These are phyloP conservation scores for Malthinus seriepunctatus DNA, from an alignment of 2,888 invertebrate genomes.

Conservation along the genomic window DNA sequence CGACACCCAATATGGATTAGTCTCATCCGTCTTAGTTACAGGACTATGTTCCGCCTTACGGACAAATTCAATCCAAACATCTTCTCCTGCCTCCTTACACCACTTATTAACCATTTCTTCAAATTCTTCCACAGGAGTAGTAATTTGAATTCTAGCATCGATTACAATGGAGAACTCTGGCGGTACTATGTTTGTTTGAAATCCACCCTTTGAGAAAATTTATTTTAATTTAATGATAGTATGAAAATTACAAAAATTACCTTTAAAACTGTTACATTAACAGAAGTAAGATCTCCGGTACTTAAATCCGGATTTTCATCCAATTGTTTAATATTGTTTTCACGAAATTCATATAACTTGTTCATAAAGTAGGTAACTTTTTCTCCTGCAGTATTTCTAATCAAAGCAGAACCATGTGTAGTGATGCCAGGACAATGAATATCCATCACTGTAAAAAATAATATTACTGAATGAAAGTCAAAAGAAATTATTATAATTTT, in stretches of 20 bases:
- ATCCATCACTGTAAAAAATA: conserved; percentile 62
- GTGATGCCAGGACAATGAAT: conserved; percentile 80
- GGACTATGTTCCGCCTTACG: conserved; percentile 57
- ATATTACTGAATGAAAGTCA: background rate
- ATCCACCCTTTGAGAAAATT: background rate
- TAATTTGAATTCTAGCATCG: conserved; percentile 35
- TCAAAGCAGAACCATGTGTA: conserved; percentile 84
- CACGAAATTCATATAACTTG: conserved; percentile 72
- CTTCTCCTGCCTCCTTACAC: conserved; percentile 63
- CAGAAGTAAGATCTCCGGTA: conserved; percentile 83
- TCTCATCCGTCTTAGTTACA: conserved; percentile 57
- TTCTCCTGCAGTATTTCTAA: conserved; percentile 82
- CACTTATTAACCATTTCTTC: conserved; percentile 54
- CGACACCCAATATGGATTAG: conserved; percentile 64
- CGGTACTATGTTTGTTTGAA: background rate
- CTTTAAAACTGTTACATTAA: conserved; percentile 87
- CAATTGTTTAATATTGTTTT: conserved; percentile 68
- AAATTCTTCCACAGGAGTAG: conserved; percentile 51
- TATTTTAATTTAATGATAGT: background rate
- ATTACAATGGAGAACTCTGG: conserved; percentile 8
- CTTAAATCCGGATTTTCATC: conserved; percentile 66
- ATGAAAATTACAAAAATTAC: too few relatives aligned
- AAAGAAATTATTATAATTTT: too few relatives aligned
- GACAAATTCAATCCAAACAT: conserved; percentile 58
- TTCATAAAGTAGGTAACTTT: conserved; percentile 75